Base-by-base conservation (phyloP, 2,113 vertebrate species). In the Halichoerus grypus region DNA sequence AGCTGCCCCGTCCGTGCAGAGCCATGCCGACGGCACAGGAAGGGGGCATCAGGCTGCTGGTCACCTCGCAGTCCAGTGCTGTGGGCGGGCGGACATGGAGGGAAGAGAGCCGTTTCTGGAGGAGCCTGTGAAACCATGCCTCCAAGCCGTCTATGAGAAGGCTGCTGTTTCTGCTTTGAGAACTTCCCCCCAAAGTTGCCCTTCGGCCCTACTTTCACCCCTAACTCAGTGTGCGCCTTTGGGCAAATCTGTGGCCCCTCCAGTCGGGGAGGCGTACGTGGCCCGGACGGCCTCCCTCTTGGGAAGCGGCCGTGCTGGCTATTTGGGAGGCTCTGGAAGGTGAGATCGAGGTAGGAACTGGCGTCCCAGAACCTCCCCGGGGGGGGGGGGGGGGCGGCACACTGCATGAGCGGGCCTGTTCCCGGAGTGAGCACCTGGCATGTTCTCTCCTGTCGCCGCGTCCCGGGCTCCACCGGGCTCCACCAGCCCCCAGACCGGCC, bases 321-420 rank as follows among this genome's bases (percentile, higher is more conserved):
- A 1, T 46, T 26, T 4, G 31, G 36, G 24, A 46, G 31, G 39
- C 51, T 69, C 28, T 31, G 26, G 22, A 31, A 26, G 33, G 61
- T 1, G 1, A 46, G 39, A 36, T 39, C 3, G 14, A 42, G 24
- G 14, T 12, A 33, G 77, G 31, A 42, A 39, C 18, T 28, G 5
- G 28, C 4, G 0, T 5, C 21, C 55, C 0, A 0, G n/a, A 24
- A 5, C 51, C 87, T 76, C 26, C 85, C 8, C 15, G n/a, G n/a
- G n/a, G n/a, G n/a, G 36, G 36, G 36, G 2, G 36, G 1, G 19
- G 13, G 31, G 49, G 57, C 49, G 15, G 53, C 28, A 0, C 2
- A 0, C 84, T 13, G 10, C 46, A 0, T 4, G 4, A 13, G 36
- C 55, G 2, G 31, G 7, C 0, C 0, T 33, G 42, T 24, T 31